Percentiles rank a stretch among this genome's conserved stretches.
Evolutionary conservation across 2,797 vertebrate genomes (phyloP).

Genomic region (Semaprochilodus insignis): DNA sequence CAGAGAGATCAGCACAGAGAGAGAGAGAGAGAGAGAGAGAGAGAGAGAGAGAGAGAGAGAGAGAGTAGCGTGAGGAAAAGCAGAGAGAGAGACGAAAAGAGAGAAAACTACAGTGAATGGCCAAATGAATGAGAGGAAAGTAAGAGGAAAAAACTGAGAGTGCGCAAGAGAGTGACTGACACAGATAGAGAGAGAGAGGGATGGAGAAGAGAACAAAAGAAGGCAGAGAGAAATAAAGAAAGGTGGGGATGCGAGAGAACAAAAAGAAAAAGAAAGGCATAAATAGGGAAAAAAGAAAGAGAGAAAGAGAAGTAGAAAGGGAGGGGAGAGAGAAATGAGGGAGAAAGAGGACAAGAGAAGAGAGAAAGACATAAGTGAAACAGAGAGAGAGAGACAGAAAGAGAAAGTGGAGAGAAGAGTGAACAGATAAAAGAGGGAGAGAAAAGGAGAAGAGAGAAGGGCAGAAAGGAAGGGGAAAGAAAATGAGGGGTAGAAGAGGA

Average conservation of each 20-base stretch:
- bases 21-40: too few relatives aligned
- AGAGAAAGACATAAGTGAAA: not conserved
- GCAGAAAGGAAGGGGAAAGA: not conserved
- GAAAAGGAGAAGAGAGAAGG: slow-evolving; percentile 13
- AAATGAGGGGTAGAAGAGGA: too few relatives aligned
- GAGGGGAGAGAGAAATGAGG: too few relatives aligned
- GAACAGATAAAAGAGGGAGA: not conserved
- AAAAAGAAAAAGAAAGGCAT: too few relatives aligned
- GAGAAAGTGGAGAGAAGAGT: too few relatives aligned
- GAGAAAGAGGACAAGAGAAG: slow-evolving; percentile 52
- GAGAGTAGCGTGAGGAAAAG: too few relatives aligned
- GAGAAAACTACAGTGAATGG: slow-evolving; percentile 56
- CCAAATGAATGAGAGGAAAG: not conserved
- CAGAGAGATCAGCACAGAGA: slow-evolving; percentile 49
- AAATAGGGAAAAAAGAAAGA: too few relatives aligned
- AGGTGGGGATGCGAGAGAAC: too few relatives aligned
- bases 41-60: too few relatives aligned
- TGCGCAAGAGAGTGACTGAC: slow-evolving; percentile 1
- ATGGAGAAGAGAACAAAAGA: not conserved
- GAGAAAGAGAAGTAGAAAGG: too few relatives aligned
- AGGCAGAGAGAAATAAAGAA: slow-evolving; percentile 1
- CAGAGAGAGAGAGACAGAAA: slow-evolving; percentile 10
- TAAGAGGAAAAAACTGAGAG: not conserved
- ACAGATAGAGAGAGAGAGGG: not conserved
- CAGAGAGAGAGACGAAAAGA: too few relatives aligned